Percentiles rank a stretch among this genome's conserved stretches.
These are phyloP conservation scores for Drosophila obscura DNA, from an alignment of 1,140 invertebrate species.

Conservation along the genomic window DNA sequence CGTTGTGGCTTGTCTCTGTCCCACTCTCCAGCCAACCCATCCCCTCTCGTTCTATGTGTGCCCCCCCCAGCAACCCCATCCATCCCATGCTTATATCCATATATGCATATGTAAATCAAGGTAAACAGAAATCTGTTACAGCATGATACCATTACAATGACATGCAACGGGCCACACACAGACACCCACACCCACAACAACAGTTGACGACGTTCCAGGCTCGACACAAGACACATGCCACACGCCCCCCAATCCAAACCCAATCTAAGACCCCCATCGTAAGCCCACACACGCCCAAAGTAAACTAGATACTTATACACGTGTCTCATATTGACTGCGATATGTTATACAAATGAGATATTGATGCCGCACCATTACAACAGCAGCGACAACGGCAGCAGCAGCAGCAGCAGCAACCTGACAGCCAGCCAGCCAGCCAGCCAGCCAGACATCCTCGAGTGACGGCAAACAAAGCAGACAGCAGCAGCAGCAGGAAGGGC, in stretches of 20 bases:
- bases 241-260: not conserved
- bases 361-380: slow-evolving; percentile 67
- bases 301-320: slow-evolving; percentile 75
- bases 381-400: slow-evolving; percentile 23
- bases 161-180: slow-evolving; percentile 51
- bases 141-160: slow-evolving; percentile 77
- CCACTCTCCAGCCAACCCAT: not conserved
- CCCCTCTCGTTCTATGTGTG: no score
- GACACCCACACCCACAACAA: not conserved
- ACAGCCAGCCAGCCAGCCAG: slow-evolving; percentile 11
- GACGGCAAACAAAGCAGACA: slow-evolving; percentile 36
- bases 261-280: slow-evolving; percentile 6
- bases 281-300: slow-evolving; percentile 5
- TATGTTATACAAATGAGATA: slow-evolving; percentile 81
- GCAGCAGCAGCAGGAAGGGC: slow-evolving; percentile 25
- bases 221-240: slow-evolving; percentile 4
- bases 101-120: slow-evolving; percentile 75
- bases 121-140: slow-evolving; percentile 79
- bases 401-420: slow-evolving; percentile 11
- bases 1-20: slow-evolving; percentile 50
- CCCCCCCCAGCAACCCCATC: no score
- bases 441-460: slow-evolving; percentile 34
- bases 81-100: not conserved
- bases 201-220: slow-evolving; percentile 2
- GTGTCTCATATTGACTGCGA: slow-evolving; percentile 74